Evolutionary conservation across 2,113 vertebrate species (phyloP).

Genomic region (Tychaedon coryphoeus): DNA sequence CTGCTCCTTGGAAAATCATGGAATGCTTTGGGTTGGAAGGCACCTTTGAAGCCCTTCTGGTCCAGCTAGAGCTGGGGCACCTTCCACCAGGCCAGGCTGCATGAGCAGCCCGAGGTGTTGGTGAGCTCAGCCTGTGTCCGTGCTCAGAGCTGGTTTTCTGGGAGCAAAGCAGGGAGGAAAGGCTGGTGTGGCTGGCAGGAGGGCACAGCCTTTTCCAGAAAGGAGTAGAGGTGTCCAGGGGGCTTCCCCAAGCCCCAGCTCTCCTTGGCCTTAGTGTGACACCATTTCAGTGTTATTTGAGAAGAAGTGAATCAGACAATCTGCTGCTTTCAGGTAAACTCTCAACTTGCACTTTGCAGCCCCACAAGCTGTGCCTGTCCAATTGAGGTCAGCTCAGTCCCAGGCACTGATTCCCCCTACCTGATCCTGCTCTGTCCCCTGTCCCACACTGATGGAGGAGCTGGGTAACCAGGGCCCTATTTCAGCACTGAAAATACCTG

Average conservation of each 20-base stretch:
- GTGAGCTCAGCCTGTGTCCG: background rate
- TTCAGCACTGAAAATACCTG: background rate
- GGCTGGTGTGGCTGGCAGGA: background rate
- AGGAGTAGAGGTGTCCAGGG: background rate
- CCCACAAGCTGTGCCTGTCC: background rate
- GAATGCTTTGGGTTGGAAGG: background rate
- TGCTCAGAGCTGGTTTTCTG: background rate
- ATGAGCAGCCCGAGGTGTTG: background rate
- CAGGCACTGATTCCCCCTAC: background rate
- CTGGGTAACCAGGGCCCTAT: background rate
- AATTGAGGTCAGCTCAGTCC: background rate
- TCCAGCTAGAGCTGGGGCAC: background rate
- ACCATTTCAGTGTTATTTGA: background rate
- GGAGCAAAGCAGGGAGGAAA: background rate
- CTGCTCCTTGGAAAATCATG: background rate
- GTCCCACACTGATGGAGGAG: background rate
- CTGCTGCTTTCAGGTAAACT: constrained; percentile 3
- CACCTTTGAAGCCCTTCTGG: background rate
- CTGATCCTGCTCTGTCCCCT: background rate
- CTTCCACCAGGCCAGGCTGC: background rate
- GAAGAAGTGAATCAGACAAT: background rate
- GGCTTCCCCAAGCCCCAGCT: background rate
- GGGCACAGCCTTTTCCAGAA: background rate
- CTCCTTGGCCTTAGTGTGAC: background rate
- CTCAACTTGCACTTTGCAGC: background rate